These are phyloP conservation scores for Sarcophaga bullata DNA, from an alignment of 1,140 invertebrate genomes.

Conservation along the genomic window DNA sequence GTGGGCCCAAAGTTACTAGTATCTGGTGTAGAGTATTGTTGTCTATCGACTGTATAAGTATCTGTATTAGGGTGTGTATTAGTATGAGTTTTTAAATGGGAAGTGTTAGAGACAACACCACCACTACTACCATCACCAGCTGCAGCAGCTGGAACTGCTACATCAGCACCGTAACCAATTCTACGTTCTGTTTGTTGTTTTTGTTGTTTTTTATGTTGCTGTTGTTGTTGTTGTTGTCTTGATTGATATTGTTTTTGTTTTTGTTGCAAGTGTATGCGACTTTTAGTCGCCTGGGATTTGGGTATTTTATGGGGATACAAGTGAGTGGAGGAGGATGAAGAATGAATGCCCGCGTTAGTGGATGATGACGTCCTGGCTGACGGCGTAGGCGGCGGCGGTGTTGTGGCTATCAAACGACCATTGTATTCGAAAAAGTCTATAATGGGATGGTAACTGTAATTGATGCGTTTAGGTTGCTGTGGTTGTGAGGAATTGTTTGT, in stretches of 20 bases:
- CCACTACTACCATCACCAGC: constrained; percentile 44
- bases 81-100: constrained; percentile 7
- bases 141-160: constrained; percentile 44
- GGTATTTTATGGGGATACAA: constrained; percentile 42
- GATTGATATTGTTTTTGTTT: constrained; percentile 30
- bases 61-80: neutral
- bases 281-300: constrained; percentile 37
- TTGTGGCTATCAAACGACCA: constrained; percentile 39
- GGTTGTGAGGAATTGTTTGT: neutral
- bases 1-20: neutral
- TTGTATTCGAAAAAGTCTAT: constrained; percentile 79
- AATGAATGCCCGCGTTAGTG: neutral
- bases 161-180: constrained; percentile 53
- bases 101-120: constrained; percentile 16
- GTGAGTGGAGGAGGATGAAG: constrained; percentile 11
- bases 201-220: neutral
- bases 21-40: neutral
- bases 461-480: constrained; percentile 69
- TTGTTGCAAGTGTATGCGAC: constrained; percentile 46
- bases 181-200: constrained; percentile 52
- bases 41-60: neutral
- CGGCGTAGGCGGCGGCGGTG: constrained; percentile 35
- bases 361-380: neutral
- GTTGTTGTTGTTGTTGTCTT: neutral
- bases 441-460: constrained; percentile 87